phyloP scores from a whole-genome alignment of 2,113 vertebrate genomes.

The Microcebus murinus region DNA sequence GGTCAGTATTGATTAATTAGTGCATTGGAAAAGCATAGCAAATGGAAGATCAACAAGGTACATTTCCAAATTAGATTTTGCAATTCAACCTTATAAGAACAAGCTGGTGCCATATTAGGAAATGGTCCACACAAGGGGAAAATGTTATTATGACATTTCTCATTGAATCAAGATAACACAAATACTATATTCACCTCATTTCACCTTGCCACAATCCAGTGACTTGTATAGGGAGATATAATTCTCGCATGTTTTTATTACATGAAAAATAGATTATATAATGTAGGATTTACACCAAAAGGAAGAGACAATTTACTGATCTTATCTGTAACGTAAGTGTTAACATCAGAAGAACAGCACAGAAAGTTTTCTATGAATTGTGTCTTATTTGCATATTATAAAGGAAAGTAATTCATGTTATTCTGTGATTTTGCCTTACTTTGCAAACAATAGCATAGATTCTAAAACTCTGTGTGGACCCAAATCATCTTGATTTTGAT shows the following conservation, averaged over 20 bases:
- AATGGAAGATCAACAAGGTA: conserved; percentile 59
- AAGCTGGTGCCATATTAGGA: conserved; percentile 44
- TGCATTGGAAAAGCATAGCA: conserved; percentile 63
- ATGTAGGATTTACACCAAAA: background rate
- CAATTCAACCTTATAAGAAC: conserved; percentile 63
- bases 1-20: conserved; percentile 62
- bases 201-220: conserved; percentile 15
- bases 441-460: background rate
- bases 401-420: background rate
- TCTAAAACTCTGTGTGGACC: background rate
- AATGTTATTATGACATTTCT: conserved; percentile 37
- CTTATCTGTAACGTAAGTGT: background rate
- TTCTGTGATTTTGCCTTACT: background rate
- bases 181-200: conserved; percentile 52
- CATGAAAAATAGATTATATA: background rate
- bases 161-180: conserved; percentile 48
- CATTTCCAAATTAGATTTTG: conserved; percentile 76
- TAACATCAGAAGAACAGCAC: background rate
- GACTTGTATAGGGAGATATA: background rate
- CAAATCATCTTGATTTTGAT: background rate
- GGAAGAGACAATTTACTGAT: background rate
- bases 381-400: background rate
- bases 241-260: background rate
- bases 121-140: conserved; percentile 1
- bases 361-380: background rate